Evolutionary conservation across 2,797 vertebrate species (phyloP), one percentile per base, ranked within the genome.

Genomic region (Danio kyathit): DNA sequence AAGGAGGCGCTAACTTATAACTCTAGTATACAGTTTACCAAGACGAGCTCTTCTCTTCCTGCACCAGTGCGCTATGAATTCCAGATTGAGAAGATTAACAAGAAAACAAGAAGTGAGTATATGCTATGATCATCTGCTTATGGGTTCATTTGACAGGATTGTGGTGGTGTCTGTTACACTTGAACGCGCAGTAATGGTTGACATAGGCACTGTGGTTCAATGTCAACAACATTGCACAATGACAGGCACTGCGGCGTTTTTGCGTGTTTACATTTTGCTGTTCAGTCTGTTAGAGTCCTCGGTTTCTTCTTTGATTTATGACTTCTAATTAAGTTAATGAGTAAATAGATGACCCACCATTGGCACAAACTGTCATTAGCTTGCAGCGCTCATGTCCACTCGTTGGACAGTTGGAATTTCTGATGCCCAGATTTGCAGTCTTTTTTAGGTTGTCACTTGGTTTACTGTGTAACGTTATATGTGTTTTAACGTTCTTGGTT

Each of bases 1-100:
- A 94, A 91, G 86, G 94, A 95, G 88, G 94, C 94, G n/a, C 65
- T 93, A 29, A 86, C 79, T 88, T 93, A 93, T 10, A 88, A 80
- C 60, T 66, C 91, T 0, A 94, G 84, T 83, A 16, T 95, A 49
- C 83, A 86, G 2, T 91, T 93, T 17, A 85, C 83, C 0, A 87
- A 88, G 51, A 49, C 87, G 11, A 88, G 78, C 5, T 85, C 88
- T 1, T 72, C 86, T 66, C 87, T 88, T 2, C 74, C 90, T 7
- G 52, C 83, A 9, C 87, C 91, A 1, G 90, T 86, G 3, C 90
- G 89, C 52, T 94, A 90, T 86, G 92, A 94, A 81, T 93, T 94
- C 86, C 88, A 87, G 78, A 92, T 93, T 11, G 90, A 94, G 76
- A 91, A 88, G 69, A 83, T 90, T 71, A 91, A 76, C 48, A 76